phyloP scores from a whole-genome alignment of 2,797 vertebrate genomes.

The Trichosurus vulpecula region DNA sequence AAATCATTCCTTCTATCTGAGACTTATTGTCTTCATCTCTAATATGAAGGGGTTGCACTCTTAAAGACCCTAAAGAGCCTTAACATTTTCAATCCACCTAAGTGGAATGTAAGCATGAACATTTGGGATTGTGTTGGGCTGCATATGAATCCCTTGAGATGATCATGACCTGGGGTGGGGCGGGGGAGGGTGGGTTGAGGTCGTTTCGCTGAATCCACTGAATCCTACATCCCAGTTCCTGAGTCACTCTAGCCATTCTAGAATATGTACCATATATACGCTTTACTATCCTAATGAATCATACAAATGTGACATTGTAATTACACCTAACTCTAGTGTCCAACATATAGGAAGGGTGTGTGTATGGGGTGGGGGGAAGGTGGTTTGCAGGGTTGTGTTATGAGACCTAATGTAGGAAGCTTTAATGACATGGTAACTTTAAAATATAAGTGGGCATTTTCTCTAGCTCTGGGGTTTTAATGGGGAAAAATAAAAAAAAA shows the following conservation, averaged over 20 bases:
- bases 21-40: not conserved
- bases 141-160: not conserved
- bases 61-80: not conserved
- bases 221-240: not conserved
- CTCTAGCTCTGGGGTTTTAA: not conserved
- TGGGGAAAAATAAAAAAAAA: conserved; percentile 13
- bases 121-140: not conserved
- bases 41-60: not conserved
- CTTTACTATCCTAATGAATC: not conserved
- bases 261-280: not conserved
- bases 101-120: not conserved
- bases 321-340: not conserved
- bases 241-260: not conserved
- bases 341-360: not conserved
- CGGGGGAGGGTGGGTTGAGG: too few relatives aligned
- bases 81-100: not conserved
- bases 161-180: not conserved
- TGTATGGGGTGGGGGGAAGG: fast-evolving
- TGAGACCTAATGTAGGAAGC: not conserved
- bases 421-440: not conserved
- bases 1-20: not conserved
- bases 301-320: not conserved
- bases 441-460: not conserved
- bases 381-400: not conserved
- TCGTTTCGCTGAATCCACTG: not conserved